Conservation (phyloP, 2,113 vertebrate genomes). For the Alaudala cheleensis region DNA sequence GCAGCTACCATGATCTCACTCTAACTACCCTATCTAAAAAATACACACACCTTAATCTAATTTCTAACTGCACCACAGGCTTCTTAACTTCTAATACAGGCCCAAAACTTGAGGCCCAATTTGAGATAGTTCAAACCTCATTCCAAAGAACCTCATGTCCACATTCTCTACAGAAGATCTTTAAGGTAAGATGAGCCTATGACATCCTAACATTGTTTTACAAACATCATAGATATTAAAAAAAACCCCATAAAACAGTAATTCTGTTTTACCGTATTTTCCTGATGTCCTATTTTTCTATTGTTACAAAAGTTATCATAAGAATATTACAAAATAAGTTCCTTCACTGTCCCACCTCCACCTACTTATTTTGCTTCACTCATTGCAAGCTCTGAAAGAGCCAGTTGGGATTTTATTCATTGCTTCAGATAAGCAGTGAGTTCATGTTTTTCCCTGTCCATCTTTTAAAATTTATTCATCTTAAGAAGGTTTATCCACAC, state of each 20-base stretch:
- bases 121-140: too few relatives aligned
- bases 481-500: background rate
- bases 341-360: background rate
- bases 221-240: background rate
- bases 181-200: background rate
- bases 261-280: background rate
- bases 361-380: background rate
- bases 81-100: too few relatives aligned
- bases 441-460: background rate
- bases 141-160: too few relatives aligned
- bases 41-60: too few relatives aligned
- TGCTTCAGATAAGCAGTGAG: background rate
- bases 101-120: too few relatives aligned
- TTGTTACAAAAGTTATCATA: background rate
- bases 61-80: too few relatives aligned
- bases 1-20: too few relatives aligned
- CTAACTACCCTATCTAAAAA: too few relatives aligned
- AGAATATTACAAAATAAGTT: background rate
- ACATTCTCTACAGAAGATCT: background rate
- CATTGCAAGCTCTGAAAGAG: background rate
- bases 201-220: background rate
- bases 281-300: background rate
- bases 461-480: background rate
- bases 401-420: background rate
- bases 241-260: background rate